Conservation (phyloP, 2,113 vertebrate species). For the Tachysurus vachellii region DNA sequence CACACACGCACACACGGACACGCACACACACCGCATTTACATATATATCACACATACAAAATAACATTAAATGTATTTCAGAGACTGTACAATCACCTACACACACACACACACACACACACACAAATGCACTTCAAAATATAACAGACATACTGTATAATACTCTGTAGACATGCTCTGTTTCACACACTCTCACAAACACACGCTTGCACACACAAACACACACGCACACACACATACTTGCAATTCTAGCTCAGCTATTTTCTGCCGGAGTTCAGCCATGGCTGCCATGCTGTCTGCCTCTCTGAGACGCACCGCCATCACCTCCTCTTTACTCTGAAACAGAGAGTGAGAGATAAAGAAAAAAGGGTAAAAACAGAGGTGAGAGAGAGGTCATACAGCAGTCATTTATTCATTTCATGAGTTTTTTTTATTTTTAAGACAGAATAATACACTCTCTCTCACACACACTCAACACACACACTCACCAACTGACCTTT, state of each 20-base stretch:
- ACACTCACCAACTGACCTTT: background rate
- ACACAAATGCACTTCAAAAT: background rate
- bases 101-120: conserved; percentile 5
- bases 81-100: background rate
- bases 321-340: conserved; percentile 93
- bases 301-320: conserved; percentile 88
- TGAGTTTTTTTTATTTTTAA: background rate
- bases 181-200: background rate
- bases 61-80: background rate
- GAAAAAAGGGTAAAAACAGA: background rate
- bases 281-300: conserved; percentile 90
- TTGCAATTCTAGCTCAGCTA: conserved; percentile 94
- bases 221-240: conserved; percentile 60
- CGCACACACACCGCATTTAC: background rate
- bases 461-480: background rate
- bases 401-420: conserved; percentile 22
- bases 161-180: background rate
- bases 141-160: background rate
- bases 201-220: conserved; percentile 54
- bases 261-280: conserved; percentile 89
- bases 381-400: background rate
- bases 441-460: background rate
- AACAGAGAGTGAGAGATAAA: background rate
- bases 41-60: background rate
- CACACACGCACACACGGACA: conserved; percentile 15